Base-by-base conservation (phyloP, 2,113 vertebrate species). In the Xyliphius kryptos region DNA sequence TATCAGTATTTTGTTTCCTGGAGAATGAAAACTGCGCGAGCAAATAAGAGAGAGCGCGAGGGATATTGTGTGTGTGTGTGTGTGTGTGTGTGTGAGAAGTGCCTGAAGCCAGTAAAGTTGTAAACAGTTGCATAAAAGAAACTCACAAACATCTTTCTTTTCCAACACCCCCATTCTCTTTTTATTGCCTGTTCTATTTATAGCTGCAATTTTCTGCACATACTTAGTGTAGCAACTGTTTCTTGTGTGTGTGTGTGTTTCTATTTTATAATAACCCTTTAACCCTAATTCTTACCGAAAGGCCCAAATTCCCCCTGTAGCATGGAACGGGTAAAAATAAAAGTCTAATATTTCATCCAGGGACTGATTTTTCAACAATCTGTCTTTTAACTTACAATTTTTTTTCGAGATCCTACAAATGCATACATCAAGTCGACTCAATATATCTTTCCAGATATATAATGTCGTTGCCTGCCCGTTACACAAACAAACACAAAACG, bases 1-100 rank as follows among this genome's bases (percentile, higher is more conserved):
- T 37, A 15, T 46, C 41, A 32, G 14, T 46, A 7, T 17, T 51
- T 50, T 63, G 53, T 40, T 67, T 74, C 68, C 49, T 52, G 1
- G 26, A 52, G 51, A 20, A 55, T 68, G 70, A 62, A 67, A 53
- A 72, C 38, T 26, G 32, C 61, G 50, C 52, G 48, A 43, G 68
- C 41, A 9, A 40, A 13, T 49, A 43, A 49, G 54, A 40, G 53
- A 16, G 54, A 22, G 52, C 26, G 51, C 46, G 40, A 10, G 22
- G 38, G 62, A 32, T 17, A 11, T 16, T 67, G 48, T 53, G 11
- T 47, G 53, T 58, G 17, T 50, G 43, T 56, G 53, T 40, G 52
- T 21, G 54, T 46, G 54, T 20, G 40, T 56, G 40, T 40, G 32
- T 55, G 54, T 54, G 21, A 6, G 37, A 5, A n/a, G 10, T 19